These are phyloP conservation scores for Hedychridium roseum DNA, from an alignment of 2,888 invertebrate species.

Conservation along the genomic window DNA sequence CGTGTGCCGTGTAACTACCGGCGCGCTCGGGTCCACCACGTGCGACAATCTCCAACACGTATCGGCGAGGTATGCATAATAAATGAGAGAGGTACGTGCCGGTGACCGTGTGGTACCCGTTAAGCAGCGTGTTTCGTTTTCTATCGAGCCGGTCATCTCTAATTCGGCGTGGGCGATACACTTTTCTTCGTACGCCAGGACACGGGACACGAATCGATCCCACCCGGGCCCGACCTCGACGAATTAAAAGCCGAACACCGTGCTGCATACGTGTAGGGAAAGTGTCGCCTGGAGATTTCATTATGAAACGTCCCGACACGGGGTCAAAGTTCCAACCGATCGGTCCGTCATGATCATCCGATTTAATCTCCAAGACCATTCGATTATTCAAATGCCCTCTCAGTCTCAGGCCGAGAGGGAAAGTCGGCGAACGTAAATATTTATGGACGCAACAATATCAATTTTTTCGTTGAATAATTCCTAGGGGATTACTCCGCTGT, in stretches of 20 bases:
- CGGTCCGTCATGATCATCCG: too few species aligned
- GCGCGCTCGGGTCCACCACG: conserved; percentile 30
- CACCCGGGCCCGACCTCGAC: not conserved
- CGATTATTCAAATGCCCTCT: too few species aligned
- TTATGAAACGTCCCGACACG: too few species aligned
- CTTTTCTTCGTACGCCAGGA: not conserved
- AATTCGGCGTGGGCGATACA: conserved; percentile 39
- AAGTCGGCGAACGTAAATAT: too few species aligned
- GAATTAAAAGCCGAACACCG: not conserved
- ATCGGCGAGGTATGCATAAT: conserved; percentile 54
- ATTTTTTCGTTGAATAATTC: too few species aligned
- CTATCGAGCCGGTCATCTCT: conserved; percentile 47
- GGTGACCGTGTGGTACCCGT: conserved; percentile 35
- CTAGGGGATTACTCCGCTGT: too few species aligned
- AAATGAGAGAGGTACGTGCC: conserved; percentile 46
- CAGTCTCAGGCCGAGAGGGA: too few species aligned
- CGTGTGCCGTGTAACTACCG: conserved; percentile 46
- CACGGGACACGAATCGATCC: not conserved
- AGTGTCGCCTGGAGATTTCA: too few species aligned
- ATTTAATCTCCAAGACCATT: too few species aligned
- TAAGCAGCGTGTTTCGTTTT: conserved; percentile 44
- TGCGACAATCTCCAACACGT: conserved; percentile 54
- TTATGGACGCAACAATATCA: too few species aligned
- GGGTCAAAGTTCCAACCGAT: too few species aligned
- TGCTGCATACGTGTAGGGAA: not conserved